phyloP scores from a whole-genome alignment of 1,140 invertebrate species.

The Pseudachorutes palmiensis region DNA sequence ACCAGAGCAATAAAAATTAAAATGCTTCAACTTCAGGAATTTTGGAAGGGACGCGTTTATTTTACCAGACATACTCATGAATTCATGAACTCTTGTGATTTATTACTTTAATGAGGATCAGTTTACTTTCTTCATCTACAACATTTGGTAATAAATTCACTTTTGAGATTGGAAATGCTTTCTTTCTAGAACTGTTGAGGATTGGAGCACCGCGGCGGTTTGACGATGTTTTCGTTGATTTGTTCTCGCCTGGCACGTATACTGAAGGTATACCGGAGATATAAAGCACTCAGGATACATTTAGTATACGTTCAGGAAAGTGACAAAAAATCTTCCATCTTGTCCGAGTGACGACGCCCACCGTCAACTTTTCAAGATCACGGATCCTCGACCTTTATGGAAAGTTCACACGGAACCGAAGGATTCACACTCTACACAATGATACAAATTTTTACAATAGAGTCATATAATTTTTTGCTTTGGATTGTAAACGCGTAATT shows the following conservation, averaged over 20 bases:
- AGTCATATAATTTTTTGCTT: constrained; percentile 7
- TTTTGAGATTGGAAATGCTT: not conserved
- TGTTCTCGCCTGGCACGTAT: constrained; percentile 96
- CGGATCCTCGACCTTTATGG: too few relatives aligned
- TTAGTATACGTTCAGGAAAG: constrained; percentile 93
- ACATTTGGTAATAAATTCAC: too few relatives aligned
- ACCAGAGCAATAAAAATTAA: too few relatives aligned
- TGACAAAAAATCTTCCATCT: constrained; percentile 18
- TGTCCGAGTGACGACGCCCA: not conserved
- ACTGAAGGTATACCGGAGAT: constrained; percentile 98
- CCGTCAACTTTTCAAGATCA: not conserved
- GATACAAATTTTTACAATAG: not conserved
- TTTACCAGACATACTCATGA: too few relatives aligned
- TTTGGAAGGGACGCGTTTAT: too few relatives aligned
- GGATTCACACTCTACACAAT: not conserved
- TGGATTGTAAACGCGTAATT: not conserved
- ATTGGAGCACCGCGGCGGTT: too few relatives aligned
- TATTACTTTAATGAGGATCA: too few relatives aligned
- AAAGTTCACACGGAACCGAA: not conserved
- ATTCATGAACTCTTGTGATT: too few relatives aligned
- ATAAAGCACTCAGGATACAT: constrained; percentile 95
- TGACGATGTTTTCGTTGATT: constrained; percentile 42
- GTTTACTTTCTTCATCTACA: too few relatives aligned
- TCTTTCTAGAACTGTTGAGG: not conserved
- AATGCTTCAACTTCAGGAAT: too few relatives aligned